Evolutionary conservation across 2,888 invertebrate genomes (phyloP).

Genomic region (Drosophila nigricruria): DNA sequence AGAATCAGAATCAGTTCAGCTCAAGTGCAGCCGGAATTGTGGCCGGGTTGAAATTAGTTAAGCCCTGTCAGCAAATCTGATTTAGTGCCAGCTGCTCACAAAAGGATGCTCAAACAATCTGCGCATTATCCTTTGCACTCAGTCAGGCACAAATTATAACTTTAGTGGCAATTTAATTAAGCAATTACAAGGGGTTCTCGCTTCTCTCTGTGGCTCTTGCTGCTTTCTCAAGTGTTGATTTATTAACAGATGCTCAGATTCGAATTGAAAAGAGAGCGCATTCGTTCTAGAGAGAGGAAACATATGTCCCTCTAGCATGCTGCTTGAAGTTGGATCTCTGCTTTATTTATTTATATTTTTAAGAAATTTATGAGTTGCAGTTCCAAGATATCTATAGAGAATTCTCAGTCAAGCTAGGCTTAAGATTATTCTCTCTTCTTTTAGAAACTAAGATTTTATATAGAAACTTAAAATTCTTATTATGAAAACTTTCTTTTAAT

Average conservation of each 20-base stretch:
- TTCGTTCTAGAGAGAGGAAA: neutral
- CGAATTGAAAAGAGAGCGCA: neutral
- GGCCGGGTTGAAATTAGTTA: conserved; percentile 80
- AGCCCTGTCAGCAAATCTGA: conserved; percentile 83
- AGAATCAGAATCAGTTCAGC: conserved; percentile 21
- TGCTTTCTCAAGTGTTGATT: conserved; percentile 59
- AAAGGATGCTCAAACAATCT: conserved; percentile 18
- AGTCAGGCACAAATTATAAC: conserved; percentile 65
- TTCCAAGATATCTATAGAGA: too few species aligned
- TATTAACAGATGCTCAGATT: conserved; percentile 48
- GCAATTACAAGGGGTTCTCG: conserved; percentile 69
- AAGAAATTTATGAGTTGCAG: neutral
- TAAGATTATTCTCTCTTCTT: neutral
- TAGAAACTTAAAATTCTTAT: too few species aligned
- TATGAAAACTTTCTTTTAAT: too few species aligned
- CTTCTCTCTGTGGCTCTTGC: neutral
- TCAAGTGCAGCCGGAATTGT: conserved; percentile 69
- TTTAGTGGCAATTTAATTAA: conserved; percentile 80
- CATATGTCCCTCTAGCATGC: conserved; percentile 13
- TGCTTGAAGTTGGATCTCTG: neutral
- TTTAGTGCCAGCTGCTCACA: conserved; percentile 79
- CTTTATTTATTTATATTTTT: neutral
- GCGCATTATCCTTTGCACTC: conserved; percentile 15
- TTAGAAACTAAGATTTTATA: too few species aligned
- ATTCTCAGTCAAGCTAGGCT: too few species aligned